Evolutionary conservation across 2,888 invertebrate genomes (phyloP), one percentile per base, ranked within the genome.

Genomic region (Drosophila lutescens): DNA sequence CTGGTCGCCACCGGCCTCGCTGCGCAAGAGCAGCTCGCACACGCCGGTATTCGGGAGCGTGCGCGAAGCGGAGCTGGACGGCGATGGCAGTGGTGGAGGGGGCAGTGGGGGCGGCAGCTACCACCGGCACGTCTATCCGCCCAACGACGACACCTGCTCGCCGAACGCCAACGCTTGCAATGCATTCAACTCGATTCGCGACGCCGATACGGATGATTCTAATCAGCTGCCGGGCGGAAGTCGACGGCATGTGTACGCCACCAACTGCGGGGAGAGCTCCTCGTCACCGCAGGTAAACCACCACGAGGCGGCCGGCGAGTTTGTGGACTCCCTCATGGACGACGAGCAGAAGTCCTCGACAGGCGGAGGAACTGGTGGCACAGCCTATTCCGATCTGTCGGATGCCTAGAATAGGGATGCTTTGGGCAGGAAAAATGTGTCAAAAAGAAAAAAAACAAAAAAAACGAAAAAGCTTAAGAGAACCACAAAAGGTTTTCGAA

Each of bases 1-100:
- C 0, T 92, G 92, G 92, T 92, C 92, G 26, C 92, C 92, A 17
- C 92, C 92, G 34, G 90, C 92, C 4, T 91, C 91, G 59, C 76
- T 92, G 74, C 81, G 92, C 6, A 91, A 91, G 74, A 91, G 91
- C 53, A 91, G 92, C 6, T 91, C 92, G 17, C 92, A 92, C 54
- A 92, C 92, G 17, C 92, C 92, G 0, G 86, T 91, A 4, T 92
- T 91, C 66, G 92, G 92, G 10, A 92, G 92, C 68, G 90, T 91
- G 4, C 90, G 92, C 3, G 91, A 92, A 12, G 90, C 88, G 3
- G 92, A 92, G 56, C 76, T 89, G 43, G 91, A 91, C 53, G 91
- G 91, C 10, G 90, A 91, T 55, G 89, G 86, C 15, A 86, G 84
- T 56, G 74, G 86, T 0, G 87, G 79, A 1, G 85, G 85, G 0